Conservation (phyloP, 30 jellyfish, hydroid and myxozoan species). For the Nemopilema nomurai region DNA sequence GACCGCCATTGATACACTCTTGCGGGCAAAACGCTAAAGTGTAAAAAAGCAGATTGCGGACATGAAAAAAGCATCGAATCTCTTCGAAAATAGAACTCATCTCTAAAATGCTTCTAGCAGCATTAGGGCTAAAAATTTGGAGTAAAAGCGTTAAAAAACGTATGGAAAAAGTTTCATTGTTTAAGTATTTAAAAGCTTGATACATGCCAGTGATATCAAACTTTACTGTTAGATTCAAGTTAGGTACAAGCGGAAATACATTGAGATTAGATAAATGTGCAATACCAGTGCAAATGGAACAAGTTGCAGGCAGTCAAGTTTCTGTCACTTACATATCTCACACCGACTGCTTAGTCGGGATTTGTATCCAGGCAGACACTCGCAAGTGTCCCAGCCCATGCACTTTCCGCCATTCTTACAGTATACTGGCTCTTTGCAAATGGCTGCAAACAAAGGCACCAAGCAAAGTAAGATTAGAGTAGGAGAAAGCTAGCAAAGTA, state of each 20-base stretch:
- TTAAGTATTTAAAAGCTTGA: no score
- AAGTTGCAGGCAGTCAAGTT: not conserved
- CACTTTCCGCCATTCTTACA: conserved; percentile 92
- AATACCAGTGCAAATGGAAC: no score
- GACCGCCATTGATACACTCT: conserved; percentile 76
- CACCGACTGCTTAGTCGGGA: conserved; percentile 56
- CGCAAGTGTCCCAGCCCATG: conserved; percentile 69
- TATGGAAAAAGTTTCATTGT: no score
- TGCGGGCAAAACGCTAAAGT: conserved; percentile 66
- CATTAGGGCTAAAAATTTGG: no score
- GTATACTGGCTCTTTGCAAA: conserved; percentile 79
- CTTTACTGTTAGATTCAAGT: not conserved
- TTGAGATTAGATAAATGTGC: no score
- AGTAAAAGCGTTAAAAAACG: no score
- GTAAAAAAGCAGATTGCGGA: not conserved
- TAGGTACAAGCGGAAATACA: no score
- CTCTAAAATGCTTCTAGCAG: no score
- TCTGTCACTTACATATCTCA: conserved; percentile 47
- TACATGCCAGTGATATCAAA: no score
- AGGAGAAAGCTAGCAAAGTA: no score
- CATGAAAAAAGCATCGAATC: no score
- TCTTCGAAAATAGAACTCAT: no score
- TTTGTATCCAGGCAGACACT: conserved; percentile 80
- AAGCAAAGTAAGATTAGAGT: not conserved
- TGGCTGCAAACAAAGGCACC: conserved; percentile 43